Evolutionary conservation across 2,888 invertebrate genomes (phyloP).

Genomic region (Acronicta alni): DNA sequence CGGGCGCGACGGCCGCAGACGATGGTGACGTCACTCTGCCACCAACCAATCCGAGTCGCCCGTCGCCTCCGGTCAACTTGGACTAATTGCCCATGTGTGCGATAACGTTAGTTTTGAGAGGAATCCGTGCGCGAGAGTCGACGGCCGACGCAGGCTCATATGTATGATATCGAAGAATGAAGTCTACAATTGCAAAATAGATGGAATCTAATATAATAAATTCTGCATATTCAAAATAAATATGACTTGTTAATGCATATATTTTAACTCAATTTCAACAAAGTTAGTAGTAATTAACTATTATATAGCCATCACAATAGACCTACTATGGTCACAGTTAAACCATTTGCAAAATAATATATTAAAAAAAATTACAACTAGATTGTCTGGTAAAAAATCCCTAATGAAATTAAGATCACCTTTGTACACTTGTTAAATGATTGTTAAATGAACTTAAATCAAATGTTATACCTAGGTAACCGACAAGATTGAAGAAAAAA

Average conservation of each 20-base stretch:
- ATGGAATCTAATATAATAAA: not conserved
- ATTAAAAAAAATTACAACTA: too few relatives aligned
- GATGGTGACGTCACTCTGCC: slow-evolving; percentile 84
- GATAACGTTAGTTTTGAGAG: slow-evolving; percentile 84
- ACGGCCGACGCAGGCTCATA: slow-evolving; percentile 58
- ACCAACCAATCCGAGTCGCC: slow-evolving; percentile 81
- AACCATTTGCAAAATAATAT: too few relatives aligned
- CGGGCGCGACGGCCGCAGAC: slow-evolving; percentile 87
- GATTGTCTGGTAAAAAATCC: too few relatives aligned
- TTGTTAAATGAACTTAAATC: too few relatives aligned
- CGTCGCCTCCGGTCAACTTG: slow-evolving; percentile 88
- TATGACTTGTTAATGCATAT: too few relatives aligned
- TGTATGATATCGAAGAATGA: slow-evolving; percentile 45
- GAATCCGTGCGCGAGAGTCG: slow-evolving; percentile 83
- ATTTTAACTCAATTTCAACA: too few relatives aligned
- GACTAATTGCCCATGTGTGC: slow-evolving; percentile 89
- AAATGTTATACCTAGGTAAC: too few relatives aligned
- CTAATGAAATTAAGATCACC: too few relatives aligned
- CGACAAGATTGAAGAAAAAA: slow-evolving; percentile 4
- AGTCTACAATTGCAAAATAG: slow-evolving; percentile 9
- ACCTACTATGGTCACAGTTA: too few relatives aligned
- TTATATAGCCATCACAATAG: too few relatives aligned
- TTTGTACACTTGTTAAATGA: too few relatives aligned
- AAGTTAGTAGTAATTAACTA: too few relatives aligned
- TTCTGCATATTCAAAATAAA: not conserved